phyloP scores from a whole-genome alignment of 2,113 vertebrate species.

The Brevimyrus niger region DNA sequence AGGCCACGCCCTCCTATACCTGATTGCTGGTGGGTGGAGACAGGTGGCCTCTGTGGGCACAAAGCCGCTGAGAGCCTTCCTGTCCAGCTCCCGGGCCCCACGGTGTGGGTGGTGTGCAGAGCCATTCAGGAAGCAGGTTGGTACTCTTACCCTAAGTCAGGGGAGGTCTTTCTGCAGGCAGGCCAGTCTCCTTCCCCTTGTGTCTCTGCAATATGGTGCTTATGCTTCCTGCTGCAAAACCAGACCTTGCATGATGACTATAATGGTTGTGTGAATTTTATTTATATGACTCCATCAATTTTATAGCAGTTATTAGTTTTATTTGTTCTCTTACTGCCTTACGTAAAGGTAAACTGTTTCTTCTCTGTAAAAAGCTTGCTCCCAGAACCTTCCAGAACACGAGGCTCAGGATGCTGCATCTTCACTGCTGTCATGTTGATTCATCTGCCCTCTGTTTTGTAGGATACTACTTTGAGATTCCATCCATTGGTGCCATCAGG shows the following conservation, averaged over 20 bases:
- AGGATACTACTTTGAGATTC: conserved; percentile 81
- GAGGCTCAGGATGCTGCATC: background rate
- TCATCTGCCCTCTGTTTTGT: conserved; percentile 26
- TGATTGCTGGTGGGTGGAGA: background rate
- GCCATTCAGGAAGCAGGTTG: background rate
- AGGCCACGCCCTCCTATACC: background rate
- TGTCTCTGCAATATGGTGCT: background rate
- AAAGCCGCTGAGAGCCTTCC: background rate
- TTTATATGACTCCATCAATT: background rate
- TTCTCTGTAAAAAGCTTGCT: background rate
- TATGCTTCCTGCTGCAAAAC: background rate
- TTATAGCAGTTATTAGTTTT: background rate
- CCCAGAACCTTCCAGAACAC: background rate
- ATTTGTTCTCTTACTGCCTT: background rate
- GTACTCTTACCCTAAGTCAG: background rate
- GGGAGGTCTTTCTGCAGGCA: background rate
- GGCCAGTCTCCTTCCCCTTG: background rate
- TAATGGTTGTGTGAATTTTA: background rate
- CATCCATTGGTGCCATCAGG: conserved; percentile 75
- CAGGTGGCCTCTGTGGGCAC: background rate
- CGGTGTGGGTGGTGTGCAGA: background rate
- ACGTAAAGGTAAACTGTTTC: background rate
- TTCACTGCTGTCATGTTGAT: background rate
- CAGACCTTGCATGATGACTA: background rate
- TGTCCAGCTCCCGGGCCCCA: background rate